Evolutionary conservation across 2,888 invertebrate species (phyloP).

Genomic region (Drosophila anomalipes): DNA sequence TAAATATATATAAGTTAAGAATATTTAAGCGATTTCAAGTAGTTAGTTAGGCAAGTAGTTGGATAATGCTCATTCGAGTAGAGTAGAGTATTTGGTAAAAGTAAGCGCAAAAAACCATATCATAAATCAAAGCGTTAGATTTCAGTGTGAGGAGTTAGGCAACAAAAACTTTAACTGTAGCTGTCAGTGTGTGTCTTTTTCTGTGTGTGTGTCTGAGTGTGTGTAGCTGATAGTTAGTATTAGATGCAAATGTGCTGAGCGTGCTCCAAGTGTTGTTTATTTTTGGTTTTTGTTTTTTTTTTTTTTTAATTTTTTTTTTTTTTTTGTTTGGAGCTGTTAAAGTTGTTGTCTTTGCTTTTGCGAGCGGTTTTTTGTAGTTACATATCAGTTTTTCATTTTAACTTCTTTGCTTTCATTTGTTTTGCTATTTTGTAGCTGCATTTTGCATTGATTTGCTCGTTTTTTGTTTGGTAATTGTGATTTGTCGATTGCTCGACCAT

Average conservation of each 20-base stretch:
- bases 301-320: not conserved
- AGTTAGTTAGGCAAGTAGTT: constrained; percentile 58
- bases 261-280: constrained; percentile 64
- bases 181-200: constrained; percentile 10
- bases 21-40: constrained; percentile 72
- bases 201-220: constrained; percentile 32
- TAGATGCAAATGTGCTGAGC: constrained; percentile 76
- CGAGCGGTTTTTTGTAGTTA: constrained; percentile 42
- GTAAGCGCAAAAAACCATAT: constrained; percentile 58
- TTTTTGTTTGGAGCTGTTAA: constrained; percentile 19
- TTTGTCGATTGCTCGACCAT: constrained; percentile 66
- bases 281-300: not conserved
- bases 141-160: constrained; percentile 37
- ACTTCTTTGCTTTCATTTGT: constrained; percentile 43
- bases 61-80: constrained; percentile 70
- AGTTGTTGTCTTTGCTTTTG: constrained; percentile 55
- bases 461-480: constrained; percentile 48
- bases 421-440: constrained; percentile 45
- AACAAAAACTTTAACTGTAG: constrained; percentile 31
- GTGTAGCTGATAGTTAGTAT: constrained; percentile 35
- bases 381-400: constrained; percentile 37
- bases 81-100: constrained; percentile 49
- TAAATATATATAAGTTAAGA: constrained; percentile 48
- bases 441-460: constrained; percentile 69
- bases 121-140: constrained; percentile 52